phyloP scores from a whole-genome alignment of 2,888 invertebrate species.

The Cremastobaeus sp. region DNA sequence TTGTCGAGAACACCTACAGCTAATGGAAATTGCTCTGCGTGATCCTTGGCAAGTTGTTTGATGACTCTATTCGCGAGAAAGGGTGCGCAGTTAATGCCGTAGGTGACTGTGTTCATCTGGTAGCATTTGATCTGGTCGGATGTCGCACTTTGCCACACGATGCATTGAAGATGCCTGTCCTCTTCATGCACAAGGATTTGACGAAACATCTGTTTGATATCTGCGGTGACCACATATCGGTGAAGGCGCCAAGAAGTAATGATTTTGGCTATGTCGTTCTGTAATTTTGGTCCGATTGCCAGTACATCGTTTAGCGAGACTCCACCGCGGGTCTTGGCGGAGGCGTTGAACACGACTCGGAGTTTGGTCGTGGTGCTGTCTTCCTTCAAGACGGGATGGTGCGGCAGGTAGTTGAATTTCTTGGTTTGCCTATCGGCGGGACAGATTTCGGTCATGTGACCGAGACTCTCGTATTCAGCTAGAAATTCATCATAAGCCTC shows the following conservation, averaged over 20 bases:
- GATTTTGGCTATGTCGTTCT: not conserved
- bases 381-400: conserved; percentile 1
- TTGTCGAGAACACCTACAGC: not conserved
- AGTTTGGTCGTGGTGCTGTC: conserved; percentile 1
- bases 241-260: not conserved
- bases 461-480: not conserved
- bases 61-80: conserved; percentile 7
- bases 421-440: not conserved
- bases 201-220: conserved; percentile 24
- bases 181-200: conserved; percentile 5
- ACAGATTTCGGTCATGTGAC: not conserved
- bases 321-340: not conserved
- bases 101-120: conserved; percentile 7
- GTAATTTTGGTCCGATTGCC: conserved; percentile 10
- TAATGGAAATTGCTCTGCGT: not conserved
- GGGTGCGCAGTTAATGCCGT: conserved; percentile 1
- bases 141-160: not conserved
- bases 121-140: not conserved
- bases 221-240: not conserved
- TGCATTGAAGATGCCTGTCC: not conserved
- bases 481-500: not conserved
- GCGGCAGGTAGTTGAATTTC: not conserved
- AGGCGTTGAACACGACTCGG: conserved; percentile 29
- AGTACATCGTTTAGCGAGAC: not conserved
- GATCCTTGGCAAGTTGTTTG: not conserved